These are phyloP conservation scores for Neoniphon sammara DNA, from an alignment of 2,797 vertebrate genomes.

Conservation along the genomic window DNA sequence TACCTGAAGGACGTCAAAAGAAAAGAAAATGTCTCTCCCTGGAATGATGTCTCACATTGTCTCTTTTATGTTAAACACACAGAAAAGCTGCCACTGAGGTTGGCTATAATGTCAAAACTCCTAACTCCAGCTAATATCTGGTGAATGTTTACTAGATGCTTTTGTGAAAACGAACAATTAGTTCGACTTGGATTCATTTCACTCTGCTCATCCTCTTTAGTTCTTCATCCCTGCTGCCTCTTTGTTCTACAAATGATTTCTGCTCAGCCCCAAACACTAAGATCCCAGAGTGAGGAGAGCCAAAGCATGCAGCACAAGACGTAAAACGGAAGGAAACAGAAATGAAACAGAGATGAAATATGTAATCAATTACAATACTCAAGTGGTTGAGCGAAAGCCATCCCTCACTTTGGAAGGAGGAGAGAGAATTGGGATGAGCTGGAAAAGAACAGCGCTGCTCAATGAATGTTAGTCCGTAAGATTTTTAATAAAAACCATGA, in stretches of 20 bases:
- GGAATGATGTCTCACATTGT: too few relatives aligned
- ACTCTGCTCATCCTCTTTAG: neutral
- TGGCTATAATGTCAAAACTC: too few relatives aligned
- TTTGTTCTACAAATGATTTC: neutral
- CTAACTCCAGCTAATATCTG: too few relatives aligned
- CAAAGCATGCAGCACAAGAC: slow-evolving; percentile 2
- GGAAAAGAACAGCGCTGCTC: neutral
- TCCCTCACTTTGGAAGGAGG: neutral
- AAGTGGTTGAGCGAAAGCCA: neutral
- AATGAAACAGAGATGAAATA: neutral
- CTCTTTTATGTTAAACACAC: too few relatives aligned
- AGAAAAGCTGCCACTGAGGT: too few relatives aligned
- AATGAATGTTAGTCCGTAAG: slow-evolving; percentile 6
- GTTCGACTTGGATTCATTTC: too few relatives aligned
- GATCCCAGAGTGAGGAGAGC: neutral
- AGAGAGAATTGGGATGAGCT: slow-evolving; percentile 1
- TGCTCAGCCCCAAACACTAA: neutral
- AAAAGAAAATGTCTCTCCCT: too few relatives aligned
- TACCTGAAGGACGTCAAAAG: too few relatives aligned
- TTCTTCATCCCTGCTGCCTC: neutral
- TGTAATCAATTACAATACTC: neutral
- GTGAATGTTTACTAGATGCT: too few relatives aligned
- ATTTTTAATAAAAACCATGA: slow-evolving; percentile 53
- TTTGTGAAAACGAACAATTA: too few relatives aligned
- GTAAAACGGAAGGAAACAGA: slow-evolving; percentile 7